phyloP scores from a whole-genome alignment of 1,140 invertebrate species.

The Leptopilina clavipes region DNA sequence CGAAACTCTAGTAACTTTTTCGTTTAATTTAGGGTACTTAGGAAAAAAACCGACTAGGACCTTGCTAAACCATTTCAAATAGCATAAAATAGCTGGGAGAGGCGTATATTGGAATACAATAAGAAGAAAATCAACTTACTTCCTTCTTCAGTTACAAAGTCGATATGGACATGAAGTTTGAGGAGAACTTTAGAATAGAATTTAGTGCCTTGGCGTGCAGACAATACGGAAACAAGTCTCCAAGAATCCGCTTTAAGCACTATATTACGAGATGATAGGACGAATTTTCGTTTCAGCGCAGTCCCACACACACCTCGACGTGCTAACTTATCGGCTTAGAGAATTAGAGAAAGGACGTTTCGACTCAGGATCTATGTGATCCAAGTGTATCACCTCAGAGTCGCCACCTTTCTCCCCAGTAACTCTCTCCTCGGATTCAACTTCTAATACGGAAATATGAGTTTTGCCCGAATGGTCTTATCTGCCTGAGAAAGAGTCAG shows the following conservation, averaged over 20 bases:
- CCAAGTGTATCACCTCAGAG: constrained; percentile 37
- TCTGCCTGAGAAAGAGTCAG: not conserved
- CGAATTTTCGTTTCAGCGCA: constrained; percentile 48
- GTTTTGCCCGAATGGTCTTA: not conserved
- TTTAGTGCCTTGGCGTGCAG: constrained; percentile 2
- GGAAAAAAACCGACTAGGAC: no score
- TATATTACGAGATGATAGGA: constrained; percentile 46
- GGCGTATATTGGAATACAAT: no score
- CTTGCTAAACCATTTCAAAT: no score
- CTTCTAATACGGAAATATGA: constrained; percentile 50
- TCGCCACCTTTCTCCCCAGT: constrained; percentile 12
- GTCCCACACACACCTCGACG: constrained; percentile 37
- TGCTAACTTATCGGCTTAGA: constrained; percentile 53
- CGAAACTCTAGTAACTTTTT: no score
- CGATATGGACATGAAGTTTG: constrained; percentile 25
- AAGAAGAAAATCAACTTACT: not conserved
- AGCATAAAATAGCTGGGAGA: no score
- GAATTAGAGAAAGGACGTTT: constrained; percentile 51
- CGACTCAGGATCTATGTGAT: constrained; percentile 38
- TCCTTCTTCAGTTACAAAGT: constrained; percentile 12
- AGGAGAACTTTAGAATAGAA: not conserved
- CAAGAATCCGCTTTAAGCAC: constrained; percentile 5
- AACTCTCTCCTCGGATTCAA: no score
- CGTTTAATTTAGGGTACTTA: no score
- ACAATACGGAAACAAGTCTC: constrained; percentile 10